These are phyloP conservation scores for Caiman crocodilus DNA, from an alignment of 2,797 vertebrate genomes.

Conservation along the genomic window DNA sequence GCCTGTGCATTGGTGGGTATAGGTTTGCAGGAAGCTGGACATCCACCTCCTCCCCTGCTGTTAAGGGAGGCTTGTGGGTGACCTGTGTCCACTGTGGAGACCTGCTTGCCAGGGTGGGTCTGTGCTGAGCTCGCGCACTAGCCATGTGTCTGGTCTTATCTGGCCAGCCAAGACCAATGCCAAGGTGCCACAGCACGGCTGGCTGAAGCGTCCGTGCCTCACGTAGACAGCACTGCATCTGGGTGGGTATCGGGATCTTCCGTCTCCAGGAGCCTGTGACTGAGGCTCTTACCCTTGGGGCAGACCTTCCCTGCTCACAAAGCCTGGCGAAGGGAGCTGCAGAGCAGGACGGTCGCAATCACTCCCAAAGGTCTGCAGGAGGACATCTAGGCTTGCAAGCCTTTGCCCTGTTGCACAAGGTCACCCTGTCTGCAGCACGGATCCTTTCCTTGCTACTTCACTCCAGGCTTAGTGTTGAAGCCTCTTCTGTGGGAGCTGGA, in stretches of 20 bases:
- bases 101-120: not conserved
- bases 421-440: rapidly evolving
- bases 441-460: too few species aligned
- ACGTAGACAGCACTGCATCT: not conserved
- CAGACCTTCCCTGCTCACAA: too few species aligned
- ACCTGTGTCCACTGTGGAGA: not conserved
- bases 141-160: not conserved
- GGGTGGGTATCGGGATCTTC: not conserved
- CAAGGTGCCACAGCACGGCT: not conserved
- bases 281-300: too few species aligned
- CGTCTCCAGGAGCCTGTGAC: too few species aligned
- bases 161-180: not conserved
- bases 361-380: too few species aligned
- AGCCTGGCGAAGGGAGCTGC: too few species aligned
- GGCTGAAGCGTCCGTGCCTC: not conserved
- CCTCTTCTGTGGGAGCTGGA: rapidly evolving
- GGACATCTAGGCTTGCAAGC: too few species aligned
- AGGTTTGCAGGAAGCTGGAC: not conserved
- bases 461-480: rapidly evolving
- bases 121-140: not conserved
- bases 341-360: too few species aligned
- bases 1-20: not conserved
- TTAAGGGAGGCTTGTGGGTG: not conserved
- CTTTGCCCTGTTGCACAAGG: not conserved
- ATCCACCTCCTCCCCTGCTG: not conserved